Evolutionary conservation across 1,140 invertebrate genomes (phyloP).

Genomic region (Mesaphorura yosii): DNA sequence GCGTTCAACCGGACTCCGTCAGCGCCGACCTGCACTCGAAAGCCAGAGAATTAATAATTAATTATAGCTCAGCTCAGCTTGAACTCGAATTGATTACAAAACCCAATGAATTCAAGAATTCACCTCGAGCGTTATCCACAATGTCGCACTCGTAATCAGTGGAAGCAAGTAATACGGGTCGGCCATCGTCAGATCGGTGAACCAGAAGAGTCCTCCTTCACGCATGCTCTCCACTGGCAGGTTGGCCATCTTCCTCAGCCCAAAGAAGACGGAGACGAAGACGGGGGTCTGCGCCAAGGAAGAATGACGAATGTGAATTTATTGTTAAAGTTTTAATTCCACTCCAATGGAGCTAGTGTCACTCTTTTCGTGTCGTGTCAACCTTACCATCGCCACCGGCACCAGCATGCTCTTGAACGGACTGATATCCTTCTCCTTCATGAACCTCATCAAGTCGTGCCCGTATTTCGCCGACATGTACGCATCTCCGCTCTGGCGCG

Average conservation of each 20-base stretch:
- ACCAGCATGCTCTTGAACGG: slow-evolving; percentile 68
- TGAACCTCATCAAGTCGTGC: slow-evolving; percentile 62
- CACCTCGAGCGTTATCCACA: slow-evolving; percentile 68
- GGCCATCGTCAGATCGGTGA: slow-evolving; percentile 73
- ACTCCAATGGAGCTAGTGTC: not conserved
- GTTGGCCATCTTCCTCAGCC: slow-evolving; percentile 67
- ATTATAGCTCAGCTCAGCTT: not conserved
- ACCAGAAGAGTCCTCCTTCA: slow-evolving; percentile 83
- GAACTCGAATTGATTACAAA: not conserved
- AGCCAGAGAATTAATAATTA: slow-evolving; percentile 20
- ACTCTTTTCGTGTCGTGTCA: too few species aligned
- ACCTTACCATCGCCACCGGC: slow-evolving; percentile 60
- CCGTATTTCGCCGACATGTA: slow-evolving; percentile 58
- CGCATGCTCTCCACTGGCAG: slow-evolving; percentile 76
- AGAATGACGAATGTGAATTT: too few species aligned
- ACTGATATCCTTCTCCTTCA: slow-evolving; percentile 68
- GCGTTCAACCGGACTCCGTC: slow-evolving; percentile 54
- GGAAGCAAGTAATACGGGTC: slow-evolving; percentile 87
- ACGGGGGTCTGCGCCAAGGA: slow-evolving; percentile 67
- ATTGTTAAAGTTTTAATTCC: slow-evolving; percentile 11
- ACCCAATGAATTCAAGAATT: too few species aligned
- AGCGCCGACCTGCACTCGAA: slow-evolving; percentile 62
- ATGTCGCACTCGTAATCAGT: slow-evolving; percentile 63
- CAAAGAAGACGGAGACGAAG: slow-evolving; percentile 83
- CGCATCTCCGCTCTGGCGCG: slow-evolving; percentile 64